Conservation (phyloP, 2,113 vertebrate genomes). For the Romanogobio albipinnatus region DNA sequence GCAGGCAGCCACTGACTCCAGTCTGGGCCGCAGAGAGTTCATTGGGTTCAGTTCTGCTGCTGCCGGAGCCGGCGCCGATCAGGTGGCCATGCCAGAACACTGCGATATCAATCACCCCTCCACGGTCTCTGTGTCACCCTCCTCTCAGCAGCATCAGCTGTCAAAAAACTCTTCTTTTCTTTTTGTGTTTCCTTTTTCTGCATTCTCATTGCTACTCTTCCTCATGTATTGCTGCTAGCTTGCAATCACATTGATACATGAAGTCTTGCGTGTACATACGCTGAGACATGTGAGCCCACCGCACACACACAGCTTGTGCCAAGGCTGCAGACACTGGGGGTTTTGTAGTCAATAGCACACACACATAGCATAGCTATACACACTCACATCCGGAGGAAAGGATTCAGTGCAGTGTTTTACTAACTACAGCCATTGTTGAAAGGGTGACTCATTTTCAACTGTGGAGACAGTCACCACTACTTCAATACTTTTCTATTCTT, state of each 20-base stretch:
- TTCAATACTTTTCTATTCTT: constrained; percentile 24
- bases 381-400: constrained; percentile 50
- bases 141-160: background rate
- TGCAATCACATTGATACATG: background rate
- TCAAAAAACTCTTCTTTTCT: background rate
- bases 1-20: constrained; percentile 32
- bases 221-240: background rate
- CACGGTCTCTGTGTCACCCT: constrained; percentile 18
- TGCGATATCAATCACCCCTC: constrained; percentile 55
- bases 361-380: constrained; percentile 40
- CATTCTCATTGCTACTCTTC: background rate
- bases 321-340: constrained; percentile 43
- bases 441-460: constrained; percentile 48
- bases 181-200: background rate
- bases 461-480: constrained; percentile 38
- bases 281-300: constrained; percentile 23
- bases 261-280: background rate
- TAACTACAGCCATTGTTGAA: constrained; percentile 50
- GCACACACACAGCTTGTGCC: constrained; percentile 20
- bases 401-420: constrained; percentile 52
- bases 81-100: constrained; percentile 46
- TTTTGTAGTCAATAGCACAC: constrained; percentile 44
- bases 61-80: constrained; percentile 55
- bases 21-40: constrained; percentile 51
- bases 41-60: constrained; percentile 54